phyloP scores from a whole-genome alignment of 1,140 invertebrate genomes.

The Drosophila busckii region DNA sequence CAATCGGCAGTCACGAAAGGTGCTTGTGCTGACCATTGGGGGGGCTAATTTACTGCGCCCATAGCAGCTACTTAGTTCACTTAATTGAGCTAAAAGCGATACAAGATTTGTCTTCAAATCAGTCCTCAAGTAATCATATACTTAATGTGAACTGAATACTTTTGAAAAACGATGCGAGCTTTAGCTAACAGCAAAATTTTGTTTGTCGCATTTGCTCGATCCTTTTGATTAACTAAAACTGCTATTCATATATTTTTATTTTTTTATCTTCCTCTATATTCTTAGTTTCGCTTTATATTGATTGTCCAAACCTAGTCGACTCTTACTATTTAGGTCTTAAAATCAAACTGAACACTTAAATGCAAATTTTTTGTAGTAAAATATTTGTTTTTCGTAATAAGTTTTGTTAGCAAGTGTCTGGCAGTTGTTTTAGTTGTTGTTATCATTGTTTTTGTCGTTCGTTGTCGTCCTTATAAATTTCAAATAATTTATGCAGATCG shows the following conservation, averaged over 20 bases:
- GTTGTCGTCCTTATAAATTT: conserved; percentile 69
- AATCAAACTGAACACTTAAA: conserved; percentile 40
- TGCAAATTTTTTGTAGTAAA: conserved; percentile 60
- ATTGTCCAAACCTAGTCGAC: no score
- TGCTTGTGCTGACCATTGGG: no score
- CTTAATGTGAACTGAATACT: no score
- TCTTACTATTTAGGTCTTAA: no score
- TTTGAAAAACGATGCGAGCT: no score
- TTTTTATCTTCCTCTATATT: no score
- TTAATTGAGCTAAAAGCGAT: conserved; percentile 25
- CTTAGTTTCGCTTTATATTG: no score
- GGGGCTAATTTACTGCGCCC: conserved; percentile 6
- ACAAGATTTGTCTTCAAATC: conserved; percentile 25
- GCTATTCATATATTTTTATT: no score
- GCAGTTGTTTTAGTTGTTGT: conserved; percentile 1
- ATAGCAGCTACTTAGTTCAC: conserved; percentile 18
- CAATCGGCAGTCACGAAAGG: conserved; percentile 30
- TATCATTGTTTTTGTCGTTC: conserved; percentile 17
- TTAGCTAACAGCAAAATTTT: no score
- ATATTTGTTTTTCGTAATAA: conserved; percentile 69
- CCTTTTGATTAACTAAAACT: no score
- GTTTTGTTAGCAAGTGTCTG: conserved; percentile 51
- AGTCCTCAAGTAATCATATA: conserved; percentile 24
- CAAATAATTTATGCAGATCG: conserved; percentile 75
- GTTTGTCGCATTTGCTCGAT: no score